A percentile compares a stretch with the other conserved stretches of the same genome.
These are phyloP conservation scores for Sebastiscus albofasciatus DNA, from an alignment of 2,797 vertebrate species.

Conservation along the genomic window DNA sequence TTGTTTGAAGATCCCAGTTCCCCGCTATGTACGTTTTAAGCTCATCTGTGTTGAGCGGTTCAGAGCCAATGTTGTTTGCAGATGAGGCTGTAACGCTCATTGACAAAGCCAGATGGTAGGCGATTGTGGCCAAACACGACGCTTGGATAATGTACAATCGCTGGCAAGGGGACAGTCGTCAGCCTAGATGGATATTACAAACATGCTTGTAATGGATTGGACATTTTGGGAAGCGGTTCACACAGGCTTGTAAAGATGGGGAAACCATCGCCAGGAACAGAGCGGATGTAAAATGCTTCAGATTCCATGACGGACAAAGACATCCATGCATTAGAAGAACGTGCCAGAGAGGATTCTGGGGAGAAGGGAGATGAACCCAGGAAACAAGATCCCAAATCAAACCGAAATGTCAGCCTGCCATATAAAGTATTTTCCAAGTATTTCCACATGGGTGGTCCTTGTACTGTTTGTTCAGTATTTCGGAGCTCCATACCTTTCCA, in stretches of 20 bases:
- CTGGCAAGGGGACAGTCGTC: constrained; percentile 78
- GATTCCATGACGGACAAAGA: constrained; percentile 73
- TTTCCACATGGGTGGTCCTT: constrained; percentile 59
- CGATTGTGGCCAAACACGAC: constrained; percentile 83
- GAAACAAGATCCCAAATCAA: constrained; percentile 55
- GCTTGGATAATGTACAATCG: constrained; percentile 82
- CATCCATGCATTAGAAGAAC: constrained; percentile 42
- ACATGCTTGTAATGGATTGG: constrained; percentile 85
- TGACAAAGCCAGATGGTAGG: constrained; percentile 84
- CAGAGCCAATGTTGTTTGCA: constrained; percentile 82
- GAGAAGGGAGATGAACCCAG: constrained; percentile 35
- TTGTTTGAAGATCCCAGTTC: constrained; percentile 75
- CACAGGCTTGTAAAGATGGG: constrained; percentile 73
- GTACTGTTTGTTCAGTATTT: constrained; percentile 49
- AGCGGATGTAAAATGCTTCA: constrained; percentile 72
- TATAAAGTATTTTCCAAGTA: constrained; percentile 40
- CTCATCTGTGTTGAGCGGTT: constrained; percentile 75
- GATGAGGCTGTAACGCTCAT: constrained; percentile 81
- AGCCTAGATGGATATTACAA: constrained; percentile 84
- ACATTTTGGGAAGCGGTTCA: constrained; percentile 79
- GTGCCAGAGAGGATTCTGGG: constrained; percentile 56
- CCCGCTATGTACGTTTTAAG: constrained; percentile 71
- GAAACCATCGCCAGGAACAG: constrained; percentile 67
- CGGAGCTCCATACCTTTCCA: constrained; percentile 34
- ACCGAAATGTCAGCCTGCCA: constrained; percentile 33